Evolutionary conservation across 2,888 invertebrate species (phyloP), one percentile per base, ranked within the genome.

Genomic region (Drosophila planitibia): DNA sequence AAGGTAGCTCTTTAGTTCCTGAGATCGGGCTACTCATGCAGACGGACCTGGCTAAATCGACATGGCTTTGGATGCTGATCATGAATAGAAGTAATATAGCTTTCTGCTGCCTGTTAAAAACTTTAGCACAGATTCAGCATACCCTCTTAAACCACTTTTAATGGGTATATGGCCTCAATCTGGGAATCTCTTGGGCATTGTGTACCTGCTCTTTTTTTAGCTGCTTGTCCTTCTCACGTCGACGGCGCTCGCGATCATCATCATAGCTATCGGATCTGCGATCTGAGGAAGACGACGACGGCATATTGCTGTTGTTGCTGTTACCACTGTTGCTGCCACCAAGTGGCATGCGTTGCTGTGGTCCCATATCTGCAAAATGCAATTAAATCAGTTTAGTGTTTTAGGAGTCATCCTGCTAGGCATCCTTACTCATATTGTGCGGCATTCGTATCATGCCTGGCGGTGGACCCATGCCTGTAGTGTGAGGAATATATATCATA

Each of bases 141-240:
- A 51, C 19, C 7, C 22, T 2, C 22, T 22, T 22, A 22, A 22
- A 4, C 22, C 4, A 47, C 4, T 47, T 47, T 14, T 47, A 25
- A 16, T 22, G 16, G 9, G 16, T 47, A 16, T 25, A 16, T 4
- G 9, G 16, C 25, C 25, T 47, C 22, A 16, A 47, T 25, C 9
- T 25, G 16, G 47, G 25, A 47, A 25, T 5, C 16, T 25, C 25
- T 9, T 9, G 16, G 2, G 9, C 9, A 14, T 25, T 47, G 4
- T 25, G 2, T 47, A 88, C 88, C 78, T 82, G 82, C 39, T 94
- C 95, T 39, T 94, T 92, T 2, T 95, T 94, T 1, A 94, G 91
- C 7, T 94, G 95, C 41, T 92, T 90, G 39, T 94, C 95, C 49
- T 94, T 92, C 0, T 95, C 94, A 2, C 94, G 87, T 5, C 90